Conservation (phyloP, 2,113 vertebrate genomes). For the Suricata suricatta region DNA sequence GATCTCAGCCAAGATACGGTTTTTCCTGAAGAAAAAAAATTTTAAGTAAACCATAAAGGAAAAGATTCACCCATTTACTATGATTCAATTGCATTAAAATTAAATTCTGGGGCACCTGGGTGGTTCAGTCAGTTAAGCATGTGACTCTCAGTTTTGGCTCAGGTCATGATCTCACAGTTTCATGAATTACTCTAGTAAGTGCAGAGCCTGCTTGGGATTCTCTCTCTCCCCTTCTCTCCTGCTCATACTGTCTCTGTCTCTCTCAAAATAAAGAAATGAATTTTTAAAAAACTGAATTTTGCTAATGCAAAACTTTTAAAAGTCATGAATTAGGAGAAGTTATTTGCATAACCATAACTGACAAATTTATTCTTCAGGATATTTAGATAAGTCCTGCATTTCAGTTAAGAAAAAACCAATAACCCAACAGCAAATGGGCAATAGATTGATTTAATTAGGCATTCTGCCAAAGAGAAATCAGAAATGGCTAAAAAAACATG, state of each 20-base stretch:
- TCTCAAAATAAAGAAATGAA: no score
- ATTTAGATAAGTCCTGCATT: not conserved
- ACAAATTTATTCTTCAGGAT: not conserved
- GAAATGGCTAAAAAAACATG: not conserved
- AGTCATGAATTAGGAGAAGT: not conserved
- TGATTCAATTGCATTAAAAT: slow-evolving; percentile 11
- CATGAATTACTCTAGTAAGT: no score
- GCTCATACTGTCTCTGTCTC: no score
- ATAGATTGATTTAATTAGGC: not conserved
- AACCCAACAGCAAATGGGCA: not conserved
- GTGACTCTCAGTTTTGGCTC: no score
- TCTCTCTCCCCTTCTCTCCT: no score
- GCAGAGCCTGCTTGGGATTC: no score
- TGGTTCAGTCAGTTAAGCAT: no score
- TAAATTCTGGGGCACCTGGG: not conserved
- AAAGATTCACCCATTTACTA: not conserved
- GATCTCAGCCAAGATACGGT: not conserved
- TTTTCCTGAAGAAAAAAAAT: not conserved
- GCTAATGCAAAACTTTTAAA: not conserved
- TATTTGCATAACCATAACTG: not conserved
- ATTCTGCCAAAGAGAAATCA: not conserved
- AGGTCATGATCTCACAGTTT: no score
- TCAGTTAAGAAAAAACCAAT: not conserved
- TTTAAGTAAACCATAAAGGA: not conserved
- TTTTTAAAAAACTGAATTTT: not conserved